Conservation (phyloP, 2,113 vertebrate species). For the Cranoglanis bouderius region DNA sequence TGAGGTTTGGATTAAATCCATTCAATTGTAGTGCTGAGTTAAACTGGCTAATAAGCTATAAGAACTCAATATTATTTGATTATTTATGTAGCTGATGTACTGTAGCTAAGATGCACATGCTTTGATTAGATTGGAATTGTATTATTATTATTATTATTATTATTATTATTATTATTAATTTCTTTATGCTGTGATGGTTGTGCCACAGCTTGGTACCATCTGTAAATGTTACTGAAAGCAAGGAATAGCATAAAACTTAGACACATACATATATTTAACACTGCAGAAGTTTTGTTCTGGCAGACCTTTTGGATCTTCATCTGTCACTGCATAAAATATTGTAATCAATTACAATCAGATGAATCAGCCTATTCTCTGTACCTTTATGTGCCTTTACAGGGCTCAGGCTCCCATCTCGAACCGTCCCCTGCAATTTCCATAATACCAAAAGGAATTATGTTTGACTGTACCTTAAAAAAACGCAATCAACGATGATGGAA, state of each 20-base stretch:
- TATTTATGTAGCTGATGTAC: no score
- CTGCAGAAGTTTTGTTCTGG: constrained; percentile 4
- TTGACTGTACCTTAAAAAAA: constrained; percentile 17
- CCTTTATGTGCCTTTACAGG: not conserved
- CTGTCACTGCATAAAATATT: constrained; percentile 12
- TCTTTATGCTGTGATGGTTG: not conserved
- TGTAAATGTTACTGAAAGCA: not conserved
- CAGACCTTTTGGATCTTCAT: constrained; percentile 11
- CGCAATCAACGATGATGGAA: constrained; percentile 10
- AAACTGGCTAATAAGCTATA: not conserved
- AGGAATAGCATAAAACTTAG: not conserved
- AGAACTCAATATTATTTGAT: not conserved
- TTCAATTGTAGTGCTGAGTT: not conserved
- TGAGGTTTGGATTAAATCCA: not conserved
- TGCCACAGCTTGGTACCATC: not conserved
- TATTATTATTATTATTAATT: not conserved
- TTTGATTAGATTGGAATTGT: not conserved
- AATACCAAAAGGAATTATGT: constrained; percentile 33
- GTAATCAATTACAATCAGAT: constrained; percentile 42
- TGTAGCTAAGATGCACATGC: not conserved
- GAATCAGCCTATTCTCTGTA: not conserved
- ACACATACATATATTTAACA: not conserved
- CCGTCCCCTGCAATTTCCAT: constrained; percentile 31
- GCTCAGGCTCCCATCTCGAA: not conserved
- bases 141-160: not conserved